Evolutionary conservation across 2,888 invertebrate genomes (phyloP), one percentile per base, ranked within the genome.

Genomic region (Gibbula magus): DNA sequence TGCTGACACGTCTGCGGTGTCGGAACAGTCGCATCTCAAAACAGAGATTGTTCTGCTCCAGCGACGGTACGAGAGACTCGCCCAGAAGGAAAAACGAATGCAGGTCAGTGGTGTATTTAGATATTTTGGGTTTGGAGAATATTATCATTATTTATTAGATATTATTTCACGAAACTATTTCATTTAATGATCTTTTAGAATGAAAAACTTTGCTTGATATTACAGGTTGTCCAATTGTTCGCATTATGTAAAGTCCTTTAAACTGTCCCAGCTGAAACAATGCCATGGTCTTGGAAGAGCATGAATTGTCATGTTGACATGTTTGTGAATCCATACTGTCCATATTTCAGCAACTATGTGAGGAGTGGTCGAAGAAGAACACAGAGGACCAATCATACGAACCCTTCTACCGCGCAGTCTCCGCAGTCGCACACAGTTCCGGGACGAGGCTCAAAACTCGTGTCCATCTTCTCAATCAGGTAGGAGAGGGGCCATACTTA

Each of bases 81-180:
- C 89, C 70, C 88, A 89, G 79, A 93, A 93, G 81, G 93, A 93
- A 83, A 87, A 87, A 53, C 85, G 92, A 51, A 88, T 93, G 85
- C 92, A 93, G 89, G 92, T 92, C 86, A 77, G 70, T 75, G 1
- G 16, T 35, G 35, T 8, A 5, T 25, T 7, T 16, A 25, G 29
- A 66, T 25, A 16, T 20, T 5, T n/a, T 74, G 45, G 0, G 35
- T 1, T 20, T 75, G 16, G 0, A 5, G 16, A 0, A 7, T 18
- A 53, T 3, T 25, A 5, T 25, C 16, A 20, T 22, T 75, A 53
- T 54, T 18, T n/a, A n/a, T n/a, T n/a, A n/a, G n/a, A n/a, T n/a
- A n/a, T n/a, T n/a, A n/a, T n/a, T n/a, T n/a, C n/a, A n/a, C n/a
- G n/a, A n/a, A n/a, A n/a, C n/a, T n/a, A n/a, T n/a, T n/a, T n/a